Evolutionary conservation across 2,113 vertebrate genomes (phyloP).

Genomic region (Chloropsis hardwickii): DNA sequence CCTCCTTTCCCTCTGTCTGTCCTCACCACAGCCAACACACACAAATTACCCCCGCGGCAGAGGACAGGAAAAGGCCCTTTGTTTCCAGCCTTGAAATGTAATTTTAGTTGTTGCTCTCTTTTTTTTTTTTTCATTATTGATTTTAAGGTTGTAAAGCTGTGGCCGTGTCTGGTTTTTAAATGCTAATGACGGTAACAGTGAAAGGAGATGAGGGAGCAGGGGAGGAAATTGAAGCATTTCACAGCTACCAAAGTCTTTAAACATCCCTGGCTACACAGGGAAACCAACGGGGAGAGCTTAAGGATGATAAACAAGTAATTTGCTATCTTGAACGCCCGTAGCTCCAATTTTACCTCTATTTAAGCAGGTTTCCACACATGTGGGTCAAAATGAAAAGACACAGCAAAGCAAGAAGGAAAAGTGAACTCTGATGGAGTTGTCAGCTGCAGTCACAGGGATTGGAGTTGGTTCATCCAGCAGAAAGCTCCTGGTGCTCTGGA

Average conservation of each 20-base stretch:
- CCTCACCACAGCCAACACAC: background rate
- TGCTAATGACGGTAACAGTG: background rate
- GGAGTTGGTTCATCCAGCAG: background rate
- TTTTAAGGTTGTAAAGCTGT: background rate
- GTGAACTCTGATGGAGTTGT: background rate
- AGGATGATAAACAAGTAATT: background rate
- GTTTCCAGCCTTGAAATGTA: background rate
- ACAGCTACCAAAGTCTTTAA: background rate
- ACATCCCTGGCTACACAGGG: background rate
- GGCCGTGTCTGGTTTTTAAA: conserved; percentile 5
- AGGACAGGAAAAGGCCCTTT: background rate
- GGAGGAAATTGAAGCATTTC: conserved; percentile 17
- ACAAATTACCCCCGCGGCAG: background rate
- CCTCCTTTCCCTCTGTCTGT: background rate
- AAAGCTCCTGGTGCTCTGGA: background rate
- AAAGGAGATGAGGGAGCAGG: background rate
- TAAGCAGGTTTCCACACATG: background rate
- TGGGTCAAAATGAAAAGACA: background rate
- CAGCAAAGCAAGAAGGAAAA: background rate
- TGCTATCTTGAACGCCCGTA: background rate
- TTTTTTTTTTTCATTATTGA: background rate
- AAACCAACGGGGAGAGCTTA: background rate
- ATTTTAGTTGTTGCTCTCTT: background rate
- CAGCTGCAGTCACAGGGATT: background rate
- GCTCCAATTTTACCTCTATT: background rate